Base-by-base conservation (phyloP, 2,113 vertebrate genomes). In the Hydropotes inermis region DNA sequence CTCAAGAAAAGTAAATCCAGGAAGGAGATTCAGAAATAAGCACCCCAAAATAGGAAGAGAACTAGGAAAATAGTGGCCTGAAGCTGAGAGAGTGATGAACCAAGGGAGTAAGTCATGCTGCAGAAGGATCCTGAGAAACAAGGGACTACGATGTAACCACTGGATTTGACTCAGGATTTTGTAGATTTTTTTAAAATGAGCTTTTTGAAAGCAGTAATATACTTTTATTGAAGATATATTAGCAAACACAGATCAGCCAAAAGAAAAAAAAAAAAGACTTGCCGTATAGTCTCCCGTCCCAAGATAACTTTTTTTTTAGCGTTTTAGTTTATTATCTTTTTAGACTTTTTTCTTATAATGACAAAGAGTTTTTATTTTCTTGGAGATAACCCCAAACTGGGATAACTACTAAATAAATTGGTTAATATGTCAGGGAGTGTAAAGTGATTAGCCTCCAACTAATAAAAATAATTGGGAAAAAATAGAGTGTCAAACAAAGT, bases 341-440 rank as follows among this genome's bases (percentile, higher is more conserved):
- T 57, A 91, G 55, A 95, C 25, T 84, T n/a, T 70, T 94, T 70
- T 86, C 52, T 55, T 87, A 33, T 89, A 60, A 61, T 96, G 86
- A 89, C 30, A 85, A 60, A 87, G 55, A 28, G 5, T 70, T 93
- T 57, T 89, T 36, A 21, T 70, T 67, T 85, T 92, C 67, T 96
- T 96, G n/a, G 6, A 60, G 81, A 67, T 94, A n/a, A 87, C 21
- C 55, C 89, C n/a, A 92, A 39, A 52, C n/a, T 60, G 54, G 15
- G n/a, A 54, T 96, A 84, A 64, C 47, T 79, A 33, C 43, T 94
- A 14, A 94, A 74, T 86, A 86, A 89, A 67, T 74, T 43, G 11
- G 23, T 85, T 94, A 45, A 88, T 91, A 81, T 82, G 50, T 83
- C 25, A 89, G 58, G 43, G 95, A 96, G 14, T 91, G 95, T 50